Percentiles rank a stretch among this genome's conserved stretches.
phyloP scores from a whole-genome alignment of 2,797 vertebrate species.

The Paguma larvata region DNA sequence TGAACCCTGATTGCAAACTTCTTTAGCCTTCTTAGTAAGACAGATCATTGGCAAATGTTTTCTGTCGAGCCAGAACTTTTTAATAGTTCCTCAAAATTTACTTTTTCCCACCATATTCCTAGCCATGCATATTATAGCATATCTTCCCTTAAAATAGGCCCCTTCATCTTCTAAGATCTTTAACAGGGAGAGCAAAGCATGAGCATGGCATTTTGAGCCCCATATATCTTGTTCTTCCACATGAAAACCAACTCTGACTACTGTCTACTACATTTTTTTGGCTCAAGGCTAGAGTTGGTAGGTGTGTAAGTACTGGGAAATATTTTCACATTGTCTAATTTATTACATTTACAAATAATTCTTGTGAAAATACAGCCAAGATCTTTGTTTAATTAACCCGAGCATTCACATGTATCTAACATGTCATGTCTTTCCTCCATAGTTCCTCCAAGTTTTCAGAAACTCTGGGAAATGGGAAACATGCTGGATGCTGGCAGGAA shows the following conservation, averaged over 20 bases:
- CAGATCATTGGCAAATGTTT: not conserved
- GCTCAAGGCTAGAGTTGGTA: not conserved
- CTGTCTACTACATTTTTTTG: not conserved
- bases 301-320: not conserved
- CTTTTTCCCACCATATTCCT: not conserved
- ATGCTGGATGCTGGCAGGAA: slow-evolving; percentile 78
- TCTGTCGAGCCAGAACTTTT: not conserved
- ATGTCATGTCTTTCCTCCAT: slow-evolving; percentile 4
- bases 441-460: slow-evolving; percentile 97
- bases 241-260: not conserved
- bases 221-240: not conserved
- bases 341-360: not conserved
- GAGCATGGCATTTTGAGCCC: not conserved
- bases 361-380: not conserved
- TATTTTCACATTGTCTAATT: not conserved
- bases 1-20: slow-evolving; percentile 29
- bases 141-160: not conserved
- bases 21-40: not conserved
- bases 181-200: not conserved
- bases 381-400: not conserved
- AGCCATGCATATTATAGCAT: not conserved
- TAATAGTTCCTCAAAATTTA: not conserved
- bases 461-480: slow-evolving; percentile 89
- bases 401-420: not conserved
- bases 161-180: not conserved